phyloP scores from a whole-genome alignment of 1,140 invertebrate species.

The Araneus ventricosus region DNA sequence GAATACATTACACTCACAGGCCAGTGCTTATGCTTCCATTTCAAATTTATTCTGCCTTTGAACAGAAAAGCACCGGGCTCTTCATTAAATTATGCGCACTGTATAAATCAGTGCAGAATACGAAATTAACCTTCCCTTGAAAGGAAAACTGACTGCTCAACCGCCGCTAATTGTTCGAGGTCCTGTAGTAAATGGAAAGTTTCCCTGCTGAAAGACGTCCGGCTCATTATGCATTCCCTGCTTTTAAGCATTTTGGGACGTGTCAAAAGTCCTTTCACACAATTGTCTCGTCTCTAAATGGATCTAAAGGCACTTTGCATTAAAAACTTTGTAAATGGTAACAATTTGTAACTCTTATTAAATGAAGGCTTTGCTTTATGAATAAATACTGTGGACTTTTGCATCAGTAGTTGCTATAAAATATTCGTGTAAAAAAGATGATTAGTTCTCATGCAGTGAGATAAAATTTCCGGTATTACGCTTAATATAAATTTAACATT shows the following conservation, averaged over 20 bases:
- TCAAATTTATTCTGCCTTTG: slow-evolving; percentile 1
- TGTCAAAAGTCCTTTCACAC: background rate
- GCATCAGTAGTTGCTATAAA: no score
- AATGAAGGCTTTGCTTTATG: no score
- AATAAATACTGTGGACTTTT: no score
- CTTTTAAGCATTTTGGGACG: background rate
- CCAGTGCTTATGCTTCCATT: background rate
- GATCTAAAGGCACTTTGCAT: no score
- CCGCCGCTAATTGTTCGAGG: background rate
- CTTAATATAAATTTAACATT: no score
- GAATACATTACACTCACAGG: background rate
- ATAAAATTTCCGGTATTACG: no score
- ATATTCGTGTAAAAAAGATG: no score
- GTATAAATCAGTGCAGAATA: slow-evolving; percentile 37
- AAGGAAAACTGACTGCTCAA: background rate
- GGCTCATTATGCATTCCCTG: background rate
- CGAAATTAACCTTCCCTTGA: slow-evolving; percentile 12
- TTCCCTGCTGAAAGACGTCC: background rate
- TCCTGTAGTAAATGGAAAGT: background rate
- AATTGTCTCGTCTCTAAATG: no score
- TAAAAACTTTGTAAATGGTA: no score
- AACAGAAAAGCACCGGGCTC: background rate
- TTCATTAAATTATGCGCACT: slow-evolving; percentile 23
- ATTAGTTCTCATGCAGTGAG: no score
- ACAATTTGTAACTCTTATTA: no score